A percentile compares a stretch with the other conserved stretches of the same genome.
Evolutionary conservation across 2,888 invertebrate species (phyloP).

Genomic region (Drosophila melanosoma): DNA sequence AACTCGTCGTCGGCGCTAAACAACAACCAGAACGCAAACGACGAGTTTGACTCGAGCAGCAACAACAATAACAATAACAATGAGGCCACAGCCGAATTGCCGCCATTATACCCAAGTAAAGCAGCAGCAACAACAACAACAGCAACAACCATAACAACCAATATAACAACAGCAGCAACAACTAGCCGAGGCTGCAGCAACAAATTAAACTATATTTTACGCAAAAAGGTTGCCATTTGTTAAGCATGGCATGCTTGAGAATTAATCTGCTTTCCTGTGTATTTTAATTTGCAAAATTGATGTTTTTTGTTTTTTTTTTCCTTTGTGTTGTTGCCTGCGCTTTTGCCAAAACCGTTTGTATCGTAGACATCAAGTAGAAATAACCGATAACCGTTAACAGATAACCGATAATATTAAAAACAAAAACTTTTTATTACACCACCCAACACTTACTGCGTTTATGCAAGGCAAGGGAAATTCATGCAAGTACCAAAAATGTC

Average conservation of each 20-base stretch:
- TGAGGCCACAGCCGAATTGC: slow-evolving; percentile 27
- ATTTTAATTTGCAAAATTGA: slow-evolving; percentile 47
- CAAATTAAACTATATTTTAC: slow-evolving; percentile 77
- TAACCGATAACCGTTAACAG: slow-evolving; percentile 1
- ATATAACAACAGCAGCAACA: slow-evolving; percentile 34
- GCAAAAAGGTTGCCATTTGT: slow-evolving; percentile 76
- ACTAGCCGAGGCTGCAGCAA: slow-evolving; percentile 61
- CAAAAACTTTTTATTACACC: slow-evolving; percentile 52
- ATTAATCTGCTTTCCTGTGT: slow-evolving; percentile 42
- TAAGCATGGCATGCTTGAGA: slow-evolving; percentile 70
- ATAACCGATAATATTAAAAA: slow-evolving; percentile 14
- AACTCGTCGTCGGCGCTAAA: slow-evolving; percentile 65
- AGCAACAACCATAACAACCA: slow-evolving; percentile 31
- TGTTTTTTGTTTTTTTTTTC: slow-evolving; percentile 12
- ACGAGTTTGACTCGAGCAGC: slow-evolving; percentile 40
- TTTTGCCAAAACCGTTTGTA: slow-evolving; percentile 56
- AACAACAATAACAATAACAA: slow-evolving; percentile 51
- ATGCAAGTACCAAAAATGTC: neutral
- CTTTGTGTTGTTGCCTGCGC: slow-evolving; percentile 53
- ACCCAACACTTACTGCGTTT: slow-evolving; percentile 4
- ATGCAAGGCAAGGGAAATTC: neutral
- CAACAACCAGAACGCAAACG: slow-evolving; percentile 62
- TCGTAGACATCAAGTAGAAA: slow-evolving; percentile 40
- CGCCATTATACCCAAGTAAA: slow-evolving; percentile 27
- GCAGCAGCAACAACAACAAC: slow-evolving; percentile 35